Conservation (phyloP, 2,113 vertebrate genomes). For the Scatophagus argus region DNA sequence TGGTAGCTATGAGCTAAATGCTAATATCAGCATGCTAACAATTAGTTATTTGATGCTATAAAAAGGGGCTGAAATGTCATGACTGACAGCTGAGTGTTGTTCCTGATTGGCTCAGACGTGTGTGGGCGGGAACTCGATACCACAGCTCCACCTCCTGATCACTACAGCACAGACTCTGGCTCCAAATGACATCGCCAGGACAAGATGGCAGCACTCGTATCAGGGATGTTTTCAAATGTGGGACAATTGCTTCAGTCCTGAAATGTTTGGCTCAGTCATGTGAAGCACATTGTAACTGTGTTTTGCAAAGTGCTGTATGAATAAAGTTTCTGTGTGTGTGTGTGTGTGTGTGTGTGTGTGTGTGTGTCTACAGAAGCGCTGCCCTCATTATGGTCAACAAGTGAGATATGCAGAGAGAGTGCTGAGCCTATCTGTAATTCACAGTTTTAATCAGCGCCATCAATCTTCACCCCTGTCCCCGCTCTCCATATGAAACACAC, state of each 20-base stretch:
- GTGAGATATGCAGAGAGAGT: conserved; percentile 18
- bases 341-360: conserved; percentile 16
- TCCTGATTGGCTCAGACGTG: no score
- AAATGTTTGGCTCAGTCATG: not conserved
- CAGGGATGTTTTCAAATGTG: no score
- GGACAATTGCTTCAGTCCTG: not conserved
- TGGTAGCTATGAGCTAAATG: no score
- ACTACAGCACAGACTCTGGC: no score
- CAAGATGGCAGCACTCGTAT: no score
- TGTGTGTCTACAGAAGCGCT: conserved; percentile 18
- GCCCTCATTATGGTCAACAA: conserved; percentile 54
- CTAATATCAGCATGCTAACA: no score
- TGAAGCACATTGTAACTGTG: not conserved
- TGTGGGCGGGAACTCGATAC: no score
- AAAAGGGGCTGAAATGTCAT: no score
- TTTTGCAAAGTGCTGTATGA: not conserved
- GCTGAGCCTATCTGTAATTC: conserved; percentile 53
- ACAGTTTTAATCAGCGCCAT: conserved; percentile 66
- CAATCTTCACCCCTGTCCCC: conserved; percentile 61
- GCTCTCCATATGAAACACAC: conserved; percentile 39
- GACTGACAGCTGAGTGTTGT: no score
- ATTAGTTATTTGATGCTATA: no score
- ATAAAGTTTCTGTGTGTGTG: not conserved
- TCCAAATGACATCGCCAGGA: no score
- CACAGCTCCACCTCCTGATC: no score